Conservation (phyloP, 2,113 vertebrate genomes). For the Lates calcarifer region DNA sequence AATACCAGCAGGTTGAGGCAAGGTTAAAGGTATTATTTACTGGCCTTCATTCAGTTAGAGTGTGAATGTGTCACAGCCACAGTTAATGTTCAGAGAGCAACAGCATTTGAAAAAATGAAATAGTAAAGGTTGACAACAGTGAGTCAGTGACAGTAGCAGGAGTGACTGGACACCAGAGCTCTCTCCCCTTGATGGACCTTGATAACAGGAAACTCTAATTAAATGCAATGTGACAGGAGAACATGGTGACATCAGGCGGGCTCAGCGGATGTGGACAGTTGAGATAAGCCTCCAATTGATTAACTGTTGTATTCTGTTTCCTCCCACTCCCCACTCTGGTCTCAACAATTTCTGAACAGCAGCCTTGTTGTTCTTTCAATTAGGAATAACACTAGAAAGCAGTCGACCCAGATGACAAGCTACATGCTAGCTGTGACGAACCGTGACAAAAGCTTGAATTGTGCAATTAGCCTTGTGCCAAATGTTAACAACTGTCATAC, state of each 20-base stretch:
- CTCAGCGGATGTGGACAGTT: conserved; percentile 49
- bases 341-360: conserved; percentile 31
- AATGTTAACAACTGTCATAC: conserved; percentile 26
- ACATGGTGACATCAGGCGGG: conserved; percentile 32
- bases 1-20: background rate
- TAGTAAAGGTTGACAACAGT: conserved; percentile 31
- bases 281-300: conserved; percentile 44
- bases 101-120: conserved; percentile 36
- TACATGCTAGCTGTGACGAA: conserved; percentile 8
- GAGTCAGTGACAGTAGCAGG: conserved; percentile 37
- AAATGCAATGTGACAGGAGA: conserved; percentile 58
- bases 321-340: conserved; percentile 7
- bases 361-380: conserved; percentile 48
- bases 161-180: conserved; percentile 55
- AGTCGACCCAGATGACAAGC: conserved; percentile 17
- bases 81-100: conserved; percentile 32
- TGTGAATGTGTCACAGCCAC: conserved; percentile 10
- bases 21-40: conserved; percentile 39
- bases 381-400: conserved; percentile 18
- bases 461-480: conserved; percentile 35
- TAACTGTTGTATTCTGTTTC: conserved; percentile 49
- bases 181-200: conserved; percentile 53
- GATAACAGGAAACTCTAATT: conserved; percentile 60
- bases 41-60: conserved; percentile 10
- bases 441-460: conserved; percentile 42